These are phyloP conservation scores for Rhagium mordax DNA, from an alignment of 2,888 invertebrate species.

Conservation along the genomic window DNA sequence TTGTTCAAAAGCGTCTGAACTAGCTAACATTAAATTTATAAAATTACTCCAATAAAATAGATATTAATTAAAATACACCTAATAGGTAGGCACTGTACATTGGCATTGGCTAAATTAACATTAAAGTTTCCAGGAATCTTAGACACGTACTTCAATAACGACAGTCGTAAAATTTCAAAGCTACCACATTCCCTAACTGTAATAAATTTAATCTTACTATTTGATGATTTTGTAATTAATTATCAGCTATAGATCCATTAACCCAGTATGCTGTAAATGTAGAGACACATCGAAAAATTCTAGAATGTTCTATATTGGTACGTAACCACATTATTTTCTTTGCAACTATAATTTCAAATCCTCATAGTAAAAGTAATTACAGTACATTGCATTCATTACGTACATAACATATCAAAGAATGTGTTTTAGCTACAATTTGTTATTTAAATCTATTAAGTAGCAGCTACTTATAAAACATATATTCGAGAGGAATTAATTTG, in stretches of 20 bases:
- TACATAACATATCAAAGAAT: conserved; percentile 5
- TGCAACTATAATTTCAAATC: not conserved
- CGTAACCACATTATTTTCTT: not conserved
- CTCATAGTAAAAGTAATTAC: not conserved
- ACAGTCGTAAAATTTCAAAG: conserved; percentile 2
- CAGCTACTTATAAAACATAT: conserved; percentile 28
- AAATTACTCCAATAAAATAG: too few relatives aligned
- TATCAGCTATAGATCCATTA: not conserved
- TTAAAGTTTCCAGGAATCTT: conserved; percentile 2
- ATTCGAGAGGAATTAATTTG: conserved; percentile 31
- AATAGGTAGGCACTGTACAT: not conserved
- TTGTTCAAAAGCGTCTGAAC: too few relatives aligned
- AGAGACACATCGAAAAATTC: not conserved
- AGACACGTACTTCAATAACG: conserved; percentile 3
- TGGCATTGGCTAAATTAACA: not conserved
- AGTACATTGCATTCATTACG: not conserved
- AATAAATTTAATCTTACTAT: not conserved
- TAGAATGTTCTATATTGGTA: not conserved
- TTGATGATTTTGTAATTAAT: not conserved
- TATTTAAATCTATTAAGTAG: conserved; percentile 25
- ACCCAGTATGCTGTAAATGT: not conserved
- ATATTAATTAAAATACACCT: not conserved
- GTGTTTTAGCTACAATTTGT: conserved; percentile 18
- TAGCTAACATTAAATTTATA: too few relatives aligned
- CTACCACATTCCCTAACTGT: not conserved